Percentiles rank a stretch among this genome's conserved stretches.
phyloP scores from a whole-genome alignment of 2,797 vertebrate genomes.

The Poecile montanus region DNA sequence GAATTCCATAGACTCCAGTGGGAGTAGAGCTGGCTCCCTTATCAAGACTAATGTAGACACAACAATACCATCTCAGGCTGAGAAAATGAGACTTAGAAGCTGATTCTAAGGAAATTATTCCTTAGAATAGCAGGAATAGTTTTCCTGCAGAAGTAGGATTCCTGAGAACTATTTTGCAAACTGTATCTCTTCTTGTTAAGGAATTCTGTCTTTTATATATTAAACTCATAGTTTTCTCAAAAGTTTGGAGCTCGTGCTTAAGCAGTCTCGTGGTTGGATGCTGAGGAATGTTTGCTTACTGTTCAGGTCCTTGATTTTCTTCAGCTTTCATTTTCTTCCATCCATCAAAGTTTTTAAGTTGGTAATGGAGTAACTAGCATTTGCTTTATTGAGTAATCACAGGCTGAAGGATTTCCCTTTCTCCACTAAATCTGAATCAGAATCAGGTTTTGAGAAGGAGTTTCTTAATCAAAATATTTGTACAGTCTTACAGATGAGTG shows the following conservation, averaged over 20 bases:
- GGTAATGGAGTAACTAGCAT: constrained; percentile 42
- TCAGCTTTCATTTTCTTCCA: constrained; percentile 53
- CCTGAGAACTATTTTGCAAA: constrained; percentile 34
- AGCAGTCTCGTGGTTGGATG: constrained; percentile 19
- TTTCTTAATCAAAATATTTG: constrained; percentile 60
- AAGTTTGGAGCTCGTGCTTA: constrained; percentile 31
- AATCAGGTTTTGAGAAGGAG: constrained; percentile 51
- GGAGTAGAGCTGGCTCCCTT: neutral
- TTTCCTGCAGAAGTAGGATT: neutral
- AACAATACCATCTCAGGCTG: constrained; percentile 8
- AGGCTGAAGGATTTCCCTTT: constrained; percentile 54
- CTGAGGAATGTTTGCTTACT: constrained; percentile 53
- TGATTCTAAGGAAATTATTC: neutral
- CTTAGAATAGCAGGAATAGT: too few species aligned
- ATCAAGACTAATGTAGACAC: neutral
- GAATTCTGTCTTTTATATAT: constrained; percentile 44
- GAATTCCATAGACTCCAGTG: neutral
- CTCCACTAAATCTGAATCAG: constrained; percentile 38
- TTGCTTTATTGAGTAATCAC: constrained; percentile 66
- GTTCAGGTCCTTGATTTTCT: constrained; percentile 34
- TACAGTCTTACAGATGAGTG: constrained; percentile 1
- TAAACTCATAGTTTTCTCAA: neutral
- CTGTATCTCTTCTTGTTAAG: constrained; percentile 35
- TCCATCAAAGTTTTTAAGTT: constrained; percentile 40
- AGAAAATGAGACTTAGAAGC: constrained; percentile 27